phyloP scores from a whole-genome alignment of 2,113 vertebrate genomes.

The Gasterosteus nipponicus region DNA sequence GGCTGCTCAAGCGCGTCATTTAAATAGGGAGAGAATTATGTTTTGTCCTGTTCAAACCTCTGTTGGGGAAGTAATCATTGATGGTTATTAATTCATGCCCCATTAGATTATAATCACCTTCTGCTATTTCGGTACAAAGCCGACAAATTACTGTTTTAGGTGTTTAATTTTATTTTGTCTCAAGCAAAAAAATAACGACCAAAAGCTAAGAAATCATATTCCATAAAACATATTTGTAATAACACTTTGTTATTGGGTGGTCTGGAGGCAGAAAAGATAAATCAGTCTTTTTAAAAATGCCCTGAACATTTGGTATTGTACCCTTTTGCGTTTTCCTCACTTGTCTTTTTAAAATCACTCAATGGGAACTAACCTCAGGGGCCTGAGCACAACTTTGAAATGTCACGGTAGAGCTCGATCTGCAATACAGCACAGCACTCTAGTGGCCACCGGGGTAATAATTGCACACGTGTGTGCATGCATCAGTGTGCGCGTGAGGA shows the following conservation, averaged over 20 bases:
- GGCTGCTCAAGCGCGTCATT: constrained; percentile 13
- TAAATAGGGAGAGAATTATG: neutral
- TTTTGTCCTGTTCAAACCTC: neutral
- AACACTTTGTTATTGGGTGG: neutral
- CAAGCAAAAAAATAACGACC: neutral
- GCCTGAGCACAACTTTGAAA: constrained; percentile 47
- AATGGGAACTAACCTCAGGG: constrained; percentile 19
- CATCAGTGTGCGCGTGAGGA: constrained; percentile 27
- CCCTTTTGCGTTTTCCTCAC: constrained; percentile 26
- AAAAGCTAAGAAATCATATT: neutral
- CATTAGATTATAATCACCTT: neutral
- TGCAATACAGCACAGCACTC: constrained; percentile 85
- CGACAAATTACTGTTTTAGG: neutral
- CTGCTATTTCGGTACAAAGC: constrained; percentile 11
- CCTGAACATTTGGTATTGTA: constrained; percentile 17
- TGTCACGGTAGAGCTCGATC: constrained; percentile 66
- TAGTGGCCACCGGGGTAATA: constrained; percentile 81
- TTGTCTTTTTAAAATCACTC: constrained; percentile 37
- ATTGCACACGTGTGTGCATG: constrained; percentile 39
- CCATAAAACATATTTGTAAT: neutral
- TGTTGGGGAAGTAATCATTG: neutral
- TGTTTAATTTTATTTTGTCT: neutral
- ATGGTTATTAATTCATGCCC: constrained; percentile 6
- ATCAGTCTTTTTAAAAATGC: constrained; percentile 34
- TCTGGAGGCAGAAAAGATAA: constrained; percentile 11